Percentiles rank a stretch among this genome's conserved stretches.
Evolutionary conservation across 1,140 invertebrate species (phyloP).

Genomic region (Conus betulinus): DNA sequence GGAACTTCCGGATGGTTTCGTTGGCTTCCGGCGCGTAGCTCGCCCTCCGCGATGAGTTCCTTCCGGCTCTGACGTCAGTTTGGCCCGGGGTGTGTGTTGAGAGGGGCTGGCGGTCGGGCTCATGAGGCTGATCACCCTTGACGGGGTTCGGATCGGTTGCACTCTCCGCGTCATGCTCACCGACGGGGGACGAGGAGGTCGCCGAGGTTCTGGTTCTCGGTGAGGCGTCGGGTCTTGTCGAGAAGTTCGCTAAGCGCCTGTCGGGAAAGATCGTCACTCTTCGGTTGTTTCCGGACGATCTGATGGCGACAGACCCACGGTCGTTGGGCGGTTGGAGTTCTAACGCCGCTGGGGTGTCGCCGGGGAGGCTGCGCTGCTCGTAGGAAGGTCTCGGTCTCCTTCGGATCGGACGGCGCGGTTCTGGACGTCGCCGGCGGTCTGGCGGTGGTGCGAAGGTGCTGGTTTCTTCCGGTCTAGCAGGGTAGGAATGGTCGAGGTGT

Average conservation of each 20-base stretch:
- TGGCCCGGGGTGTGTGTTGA: not conserved
- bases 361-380: not conserved
- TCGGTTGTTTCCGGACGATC: not conserved
- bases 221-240: not conserved
- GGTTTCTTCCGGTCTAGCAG: not conserved
- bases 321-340: not conserved
- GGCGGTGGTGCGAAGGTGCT: not conserved
- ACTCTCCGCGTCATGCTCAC: not conserved
- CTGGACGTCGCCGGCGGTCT: not conserved
- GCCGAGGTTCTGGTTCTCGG: not conserved
- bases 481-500: not conserved
- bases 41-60: not conserved
- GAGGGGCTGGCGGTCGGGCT: too few species aligned
- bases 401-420: not conserved
- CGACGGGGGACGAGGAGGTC: not conserved
- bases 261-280: not conserved
- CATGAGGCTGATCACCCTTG: not conserved
- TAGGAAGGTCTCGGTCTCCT: not conserved
- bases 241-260: not conserved
- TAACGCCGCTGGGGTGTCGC: not conserved
- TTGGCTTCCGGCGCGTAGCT: conserved; percentile 18
- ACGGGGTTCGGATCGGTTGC: not conserved
- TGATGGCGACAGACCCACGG: not conserved
- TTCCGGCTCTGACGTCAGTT: conserved; percentile 17
- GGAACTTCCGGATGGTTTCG: conserved; percentile 4